These are phyloP conservation scores for Cynodonichthys magdalenae DNA, from an alignment of 2,797 vertebrate genomes.

Conservation along the genomic window DNA sequence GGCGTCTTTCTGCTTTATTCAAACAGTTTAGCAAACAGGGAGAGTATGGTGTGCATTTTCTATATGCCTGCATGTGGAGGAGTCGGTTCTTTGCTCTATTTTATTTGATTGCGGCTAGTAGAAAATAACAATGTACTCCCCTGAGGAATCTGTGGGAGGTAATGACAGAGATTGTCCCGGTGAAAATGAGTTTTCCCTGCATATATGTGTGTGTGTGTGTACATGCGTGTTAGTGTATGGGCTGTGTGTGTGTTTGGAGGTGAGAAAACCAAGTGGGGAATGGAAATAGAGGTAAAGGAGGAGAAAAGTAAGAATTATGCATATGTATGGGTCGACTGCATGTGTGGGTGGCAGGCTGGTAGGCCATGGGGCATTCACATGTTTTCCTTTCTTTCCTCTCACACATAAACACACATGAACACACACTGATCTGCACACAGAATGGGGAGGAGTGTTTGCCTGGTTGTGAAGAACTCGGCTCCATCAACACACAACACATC, in stretches of 20 bases:
- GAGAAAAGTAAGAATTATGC: conserved; percentile 46
- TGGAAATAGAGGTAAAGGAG: conserved; percentile 22
- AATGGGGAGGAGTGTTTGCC: conserved; percentile 67
- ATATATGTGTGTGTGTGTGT: neutral
- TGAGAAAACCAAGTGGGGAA: conserved; percentile 21
- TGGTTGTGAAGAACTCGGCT: conserved; percentile 61
- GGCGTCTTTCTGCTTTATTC: conserved; percentile 54
- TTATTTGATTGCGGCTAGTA: conserved; percentile 67
- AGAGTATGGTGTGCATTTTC: conserved; percentile 27
- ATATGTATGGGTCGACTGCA: conserved; percentile 69
- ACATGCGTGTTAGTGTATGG: conserved; percentile 8
- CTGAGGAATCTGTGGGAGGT: conserved; percentile 66
- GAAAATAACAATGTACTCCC: conserved; percentile 71
- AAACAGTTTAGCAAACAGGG: conserved; percentile 32
- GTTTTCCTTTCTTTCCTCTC: conserved; percentile 14
- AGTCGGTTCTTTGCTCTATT: conserved; percentile 40
- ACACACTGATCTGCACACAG: conserved; percentile 24
- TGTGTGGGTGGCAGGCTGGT: conserved; percentile 65
- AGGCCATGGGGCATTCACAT: conserved; percentile 60
- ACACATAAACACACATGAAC: conserved; percentile 13
- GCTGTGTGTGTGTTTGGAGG: conserved; percentile 14
- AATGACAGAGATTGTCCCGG: conserved; percentile 69
- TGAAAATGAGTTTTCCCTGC: conserved; percentile 48
- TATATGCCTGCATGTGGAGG: conserved; percentile 21
- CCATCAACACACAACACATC: conserved; percentile 76